Base-by-base conservation (phyloP, 2,797 vertebrate genomes). In the Coregonus ussuriensis region DNA sequence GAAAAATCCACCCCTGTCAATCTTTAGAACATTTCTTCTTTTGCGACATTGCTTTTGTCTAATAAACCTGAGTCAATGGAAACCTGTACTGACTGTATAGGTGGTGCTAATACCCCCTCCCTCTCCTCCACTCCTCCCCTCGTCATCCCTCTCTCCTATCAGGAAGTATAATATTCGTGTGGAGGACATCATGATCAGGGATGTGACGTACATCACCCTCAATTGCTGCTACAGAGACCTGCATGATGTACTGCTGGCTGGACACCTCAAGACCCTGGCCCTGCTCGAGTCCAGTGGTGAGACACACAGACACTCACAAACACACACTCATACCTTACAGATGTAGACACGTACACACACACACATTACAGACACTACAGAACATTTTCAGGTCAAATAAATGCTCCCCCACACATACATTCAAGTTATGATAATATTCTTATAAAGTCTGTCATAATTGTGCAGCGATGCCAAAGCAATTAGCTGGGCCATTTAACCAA, bases 111-210 rank as follows among this genome's bases (percentile, higher is more conserved):
- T 29, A 66, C 21, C 37, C 29, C 51, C 4, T 63, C 9, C 74
- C 54, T 71, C 13, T 65, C 13, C 68, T 14, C 71, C 6, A 63
- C 18, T 47, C n/a, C 37, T 6, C 25, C 16, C 21, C 54, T 52
- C 7, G 0, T 16, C 15, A n/a, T 29, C 25, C 47, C 53, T 21
- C 14, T 62, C 15, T 29, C n/a, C 63, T 1, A 54, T 41, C 88
- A 99, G 98, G 90, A 98, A 97, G 86, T 99, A 99, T 88, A 98
- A 97, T 0, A 95, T 99, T 9, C 95, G 96, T 0, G 98, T 99
- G 78, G 97, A 99, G 84, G 98, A 99, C 91, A 98, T 99, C 88
- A 99, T 99, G 98, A 95, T 98, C 53, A 89, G 97, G 2, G 96
- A 97, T 0, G 96, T 99, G n/a, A 92, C 87, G 65, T 96, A 96